Conservation (phyloP, 2,888 invertebrate genomes). For the Noctua janthe region DNA sequence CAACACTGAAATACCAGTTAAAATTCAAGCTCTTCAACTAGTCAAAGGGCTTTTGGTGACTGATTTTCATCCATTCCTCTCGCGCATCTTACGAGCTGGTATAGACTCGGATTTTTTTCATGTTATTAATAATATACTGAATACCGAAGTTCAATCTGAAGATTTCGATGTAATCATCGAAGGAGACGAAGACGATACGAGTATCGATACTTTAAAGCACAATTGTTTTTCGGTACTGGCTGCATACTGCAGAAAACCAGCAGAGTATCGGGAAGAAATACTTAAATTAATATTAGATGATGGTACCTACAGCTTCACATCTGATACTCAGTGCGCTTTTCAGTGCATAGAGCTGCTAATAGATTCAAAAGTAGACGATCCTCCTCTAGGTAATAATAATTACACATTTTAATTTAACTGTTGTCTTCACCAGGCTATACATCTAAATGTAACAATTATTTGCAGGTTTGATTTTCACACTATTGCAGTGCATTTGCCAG, state of each 20-base stretch:
- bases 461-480: conserved; percentile 80
- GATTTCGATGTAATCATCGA: conserved; percentile 76
- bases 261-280: conserved; percentile 79
- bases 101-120: conserved; percentile 80
- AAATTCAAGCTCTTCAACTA: conserved; percentile 73
- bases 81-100: conserved; percentile 71
- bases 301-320: conserved; percentile 79
- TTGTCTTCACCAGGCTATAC: background rate
- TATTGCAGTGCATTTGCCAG: conserved; percentile 84
- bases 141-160: conserved; percentile 71
- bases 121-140: conserved; percentile 78
- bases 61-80: conserved; percentile 74
- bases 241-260: conserved; percentile 79
- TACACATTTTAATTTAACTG: conserved; percentile 15
- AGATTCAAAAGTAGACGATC: conserved; percentile 72
- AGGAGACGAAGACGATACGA: conserved; percentile 80
- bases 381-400: conserved; percentile 78
- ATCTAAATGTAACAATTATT: conserved; percentile 39
- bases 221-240: conserved; percentile 80
- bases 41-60: conserved; percentile 73
- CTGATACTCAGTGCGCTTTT: conserved; percentile 79
- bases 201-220: conserved; percentile 76
- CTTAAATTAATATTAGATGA: conserved; percentile 81
- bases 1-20: conserved; percentile 71
- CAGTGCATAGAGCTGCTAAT: conserved; percentile 79